Conservation (phyloP, 2,113 vertebrate genomes). For the Elephas maximus region DNA sequence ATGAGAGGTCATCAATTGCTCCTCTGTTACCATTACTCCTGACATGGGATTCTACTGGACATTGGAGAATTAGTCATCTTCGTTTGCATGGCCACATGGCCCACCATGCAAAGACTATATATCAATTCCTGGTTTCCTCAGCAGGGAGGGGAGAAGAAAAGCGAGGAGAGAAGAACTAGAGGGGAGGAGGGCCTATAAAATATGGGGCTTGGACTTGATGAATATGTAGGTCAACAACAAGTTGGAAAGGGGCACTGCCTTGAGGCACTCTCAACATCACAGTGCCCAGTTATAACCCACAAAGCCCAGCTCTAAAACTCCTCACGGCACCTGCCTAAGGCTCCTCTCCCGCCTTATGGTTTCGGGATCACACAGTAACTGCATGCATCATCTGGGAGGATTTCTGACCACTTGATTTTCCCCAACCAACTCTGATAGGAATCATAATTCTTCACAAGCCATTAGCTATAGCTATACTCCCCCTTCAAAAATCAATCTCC, state of each 20-base stretch:
- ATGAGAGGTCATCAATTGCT: background rate
- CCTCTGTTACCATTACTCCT: background rate
- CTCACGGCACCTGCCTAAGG: background rate
- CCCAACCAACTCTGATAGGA: conserved; percentile 17
- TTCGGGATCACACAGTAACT: conserved; percentile 12
- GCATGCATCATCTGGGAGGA: background rate
- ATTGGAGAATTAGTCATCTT: background rate
- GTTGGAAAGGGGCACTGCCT: background rate
- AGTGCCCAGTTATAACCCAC: background rate
- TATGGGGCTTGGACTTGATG: background rate
- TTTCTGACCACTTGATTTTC: conserved; percentile 36
- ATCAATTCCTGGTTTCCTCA: background rate
- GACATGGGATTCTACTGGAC: background rate
- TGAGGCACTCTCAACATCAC: background rate
- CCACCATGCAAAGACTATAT: background rate
- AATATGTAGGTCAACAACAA: background rate
- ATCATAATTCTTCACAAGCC: conserved; percentile 3
- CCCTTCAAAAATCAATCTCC: background rate
- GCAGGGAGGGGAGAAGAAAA: background rate
- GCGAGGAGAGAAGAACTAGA: background rate
- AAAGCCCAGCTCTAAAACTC: background rate
- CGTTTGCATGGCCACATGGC: background rate
- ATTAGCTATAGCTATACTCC: background rate
- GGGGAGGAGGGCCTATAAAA: background rate
- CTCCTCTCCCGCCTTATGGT: background rate